These are phyloP conservation scores for Lipotes vexillifer DNA, from an alignment of 2,113 vertebrate species.

Conservation along the genomic window DNA sequence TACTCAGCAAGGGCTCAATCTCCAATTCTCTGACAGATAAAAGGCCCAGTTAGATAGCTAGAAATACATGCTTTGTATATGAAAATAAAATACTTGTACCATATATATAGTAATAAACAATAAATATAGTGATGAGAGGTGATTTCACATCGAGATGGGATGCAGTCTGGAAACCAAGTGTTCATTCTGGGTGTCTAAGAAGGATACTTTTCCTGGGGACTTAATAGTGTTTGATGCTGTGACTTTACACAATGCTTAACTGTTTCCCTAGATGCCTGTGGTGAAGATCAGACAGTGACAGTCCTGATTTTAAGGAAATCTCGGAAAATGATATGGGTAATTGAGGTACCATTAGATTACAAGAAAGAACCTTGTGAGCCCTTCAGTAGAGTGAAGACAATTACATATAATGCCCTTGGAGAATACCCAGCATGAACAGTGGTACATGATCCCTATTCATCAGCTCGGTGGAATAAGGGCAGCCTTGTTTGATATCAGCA, in stretches of 20 bases:
- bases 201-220: not conserved
- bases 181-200: not conserved
- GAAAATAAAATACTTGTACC: not conserved
- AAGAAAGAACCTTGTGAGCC: not conserved
- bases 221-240: not conserved
- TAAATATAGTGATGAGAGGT: not conserved
- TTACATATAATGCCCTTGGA: constrained; percentile 20
- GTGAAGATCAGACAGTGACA: not conserved
- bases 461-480: constrained; percentile 47
- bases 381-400: constrained; percentile 25
- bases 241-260: not conserved
- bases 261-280: not conserved
- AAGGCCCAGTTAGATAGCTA: not conserved
- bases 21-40: not conserved
- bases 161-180: not conserved
- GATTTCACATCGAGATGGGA: not conserved
- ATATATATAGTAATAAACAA: not conserved
- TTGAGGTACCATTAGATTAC: not conserved
- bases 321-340: constrained; percentile 26
- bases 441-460: constrained; percentile 58
- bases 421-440: constrained; percentile 1
- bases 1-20: not conserved
- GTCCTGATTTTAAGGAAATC: constrained; percentile 43
- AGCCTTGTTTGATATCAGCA: constrained; percentile 43
- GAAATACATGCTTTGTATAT: not conserved